Evolutionary conservation across 2,888 invertebrate genomes (phyloP), one percentile per base, ranked within the genome.

Genomic region (Stenichneumon culpator): DNA sequence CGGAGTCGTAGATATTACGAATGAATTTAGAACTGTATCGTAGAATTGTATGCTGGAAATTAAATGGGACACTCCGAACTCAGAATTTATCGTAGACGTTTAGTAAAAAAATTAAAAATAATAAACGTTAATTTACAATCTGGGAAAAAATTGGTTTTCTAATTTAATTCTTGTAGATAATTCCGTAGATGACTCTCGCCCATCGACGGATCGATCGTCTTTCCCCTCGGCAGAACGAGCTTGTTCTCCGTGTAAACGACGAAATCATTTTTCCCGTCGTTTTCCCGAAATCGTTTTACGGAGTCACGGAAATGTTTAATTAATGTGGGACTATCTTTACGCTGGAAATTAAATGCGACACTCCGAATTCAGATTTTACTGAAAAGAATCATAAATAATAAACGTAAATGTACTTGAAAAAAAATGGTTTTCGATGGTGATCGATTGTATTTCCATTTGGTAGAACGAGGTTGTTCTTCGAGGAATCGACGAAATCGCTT

Each of bases 181-280:
- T 97, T 97, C 92, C 93, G 87, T 95, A 94, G 3, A 28, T 28
- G 3, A 28, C 97, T 97, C 92, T 96, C 97, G 87, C 96, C 97
- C 95, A 97, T 96, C 87, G 95, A 95, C 93, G 97, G 95, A 94
- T 96, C 96, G 89, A 97, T 96, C 85, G 96, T 96, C 87, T 96
- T 95, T 73, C 97, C 97, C 92, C 96, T 96, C 52, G 97, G 96
- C 83, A 97, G 94, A 32, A 97, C 96, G 70, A 97, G 96, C 91
- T 96, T 96, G 92, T 97, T 97, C 93, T 96, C 96, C 92, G 96
- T 96, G 90, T 97, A 97, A 93, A 97, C 97, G 86, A 97, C 95
- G 90, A 96, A 97, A 97, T 28, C 96, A 97, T 28, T 91, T 92
- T 54, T 89, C 87, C 11, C 88, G 87, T 0, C 2, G 3, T 5